phyloP scores from a whole-genome alignment of 2,113 vertebrate species.

The Poeciliopsis prolifica region DNA sequence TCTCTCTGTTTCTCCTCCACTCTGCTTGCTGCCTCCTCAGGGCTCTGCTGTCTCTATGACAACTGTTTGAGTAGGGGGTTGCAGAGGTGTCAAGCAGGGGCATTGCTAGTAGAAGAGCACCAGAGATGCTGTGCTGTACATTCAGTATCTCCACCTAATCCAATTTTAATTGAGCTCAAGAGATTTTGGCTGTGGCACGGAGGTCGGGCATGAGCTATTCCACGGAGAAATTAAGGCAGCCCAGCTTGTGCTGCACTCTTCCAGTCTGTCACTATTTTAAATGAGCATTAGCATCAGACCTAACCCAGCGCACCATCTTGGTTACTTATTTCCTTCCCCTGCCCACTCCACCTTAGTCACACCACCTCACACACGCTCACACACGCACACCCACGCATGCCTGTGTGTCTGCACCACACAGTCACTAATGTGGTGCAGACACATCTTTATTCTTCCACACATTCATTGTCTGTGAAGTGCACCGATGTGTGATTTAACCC shows the following conservation, averaged over 20 bases:
- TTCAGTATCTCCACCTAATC: slow-evolving; percentile 97
- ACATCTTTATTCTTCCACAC: slow-evolving; percentile 57
- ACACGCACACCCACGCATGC: not conserved
- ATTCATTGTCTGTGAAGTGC: slow-evolving; percentile 34
- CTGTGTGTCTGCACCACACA: not conserved
- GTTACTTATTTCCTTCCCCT: slow-evolving; percentile 68
- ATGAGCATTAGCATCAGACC: slow-evolving; percentile 94
- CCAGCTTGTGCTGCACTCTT: slow-evolving; percentile 82
- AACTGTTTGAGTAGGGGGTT: slow-evolving; percentile 96
- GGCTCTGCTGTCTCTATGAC: slow-evolving; percentile 91
- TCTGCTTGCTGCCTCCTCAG: slow-evolving; percentile 57
- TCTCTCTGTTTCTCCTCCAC: slow-evolving; percentile 32
- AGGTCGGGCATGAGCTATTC: slow-evolving; percentile 94
- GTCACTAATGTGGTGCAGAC: slow-evolving; percentile 39
- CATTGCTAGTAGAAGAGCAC: slow-evolving; percentile 91
- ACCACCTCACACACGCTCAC: slow-evolving; percentile 8
- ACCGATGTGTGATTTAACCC: slow-evolving; percentile 77
- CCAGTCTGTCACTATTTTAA: slow-evolving; percentile 92
- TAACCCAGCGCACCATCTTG: slow-evolving; percentile 87
- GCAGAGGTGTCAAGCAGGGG: slow-evolving; percentile 93
- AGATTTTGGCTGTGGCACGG: slow-evolving; percentile 93
- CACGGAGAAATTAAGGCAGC: slow-evolving; percentile 97
- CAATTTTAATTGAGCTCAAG: slow-evolving; percentile 99
- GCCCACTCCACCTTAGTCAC: slow-evolving; percentile 25
- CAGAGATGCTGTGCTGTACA: slow-evolving; percentile 88